Percentiles rank a stretch among this genome's conserved stretches.
phyloP scores from a whole-genome alignment of 2,113 vertebrate species.

The Columbina picui region DNA sequence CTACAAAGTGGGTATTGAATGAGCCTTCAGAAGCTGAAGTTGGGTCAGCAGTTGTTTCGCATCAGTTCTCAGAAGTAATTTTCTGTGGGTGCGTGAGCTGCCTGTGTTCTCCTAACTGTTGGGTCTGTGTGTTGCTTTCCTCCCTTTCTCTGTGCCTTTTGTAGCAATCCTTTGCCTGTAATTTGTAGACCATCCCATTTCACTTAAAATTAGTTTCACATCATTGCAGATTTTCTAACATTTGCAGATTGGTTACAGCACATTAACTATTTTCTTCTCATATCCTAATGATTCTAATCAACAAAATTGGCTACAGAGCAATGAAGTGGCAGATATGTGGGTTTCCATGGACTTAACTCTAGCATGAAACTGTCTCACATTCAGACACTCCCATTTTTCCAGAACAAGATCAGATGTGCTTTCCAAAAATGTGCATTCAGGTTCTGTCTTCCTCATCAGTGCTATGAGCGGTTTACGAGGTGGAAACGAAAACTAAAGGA shows the following conservation, averaged over 20 bases:
- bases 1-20: not conserved
- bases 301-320: not conserved
- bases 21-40: not conserved
- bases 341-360: not conserved
- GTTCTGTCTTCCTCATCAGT: not conserved
- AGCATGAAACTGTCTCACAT: not conserved
- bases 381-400: not conserved
- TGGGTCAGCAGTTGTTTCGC: not conserved
- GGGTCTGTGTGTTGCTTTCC: not conserved
- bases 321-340: not conserved
- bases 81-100: not conserved
- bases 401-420: not conserved
- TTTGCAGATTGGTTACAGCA: slow-evolving; percentile 19
- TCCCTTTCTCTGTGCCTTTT: not conserved
- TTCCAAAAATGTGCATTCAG: not conserved
- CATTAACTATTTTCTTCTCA: not conserved
- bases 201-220: not conserved
- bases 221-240: slow-evolving; percentile 15
- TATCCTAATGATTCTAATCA: slow-evolving; percentile 18
- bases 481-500: not conserved
- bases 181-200: not conserved
- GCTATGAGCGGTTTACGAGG: not conserved
- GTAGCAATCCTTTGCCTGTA: not conserved
- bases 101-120: not conserved
- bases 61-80: not conserved